A percentile compares a stretch with the other conserved stretches of the same genome.
phyloP scores from a whole-genome alignment of 1,140 invertebrate species.

The Heliconius hewitsoni region DNA sequence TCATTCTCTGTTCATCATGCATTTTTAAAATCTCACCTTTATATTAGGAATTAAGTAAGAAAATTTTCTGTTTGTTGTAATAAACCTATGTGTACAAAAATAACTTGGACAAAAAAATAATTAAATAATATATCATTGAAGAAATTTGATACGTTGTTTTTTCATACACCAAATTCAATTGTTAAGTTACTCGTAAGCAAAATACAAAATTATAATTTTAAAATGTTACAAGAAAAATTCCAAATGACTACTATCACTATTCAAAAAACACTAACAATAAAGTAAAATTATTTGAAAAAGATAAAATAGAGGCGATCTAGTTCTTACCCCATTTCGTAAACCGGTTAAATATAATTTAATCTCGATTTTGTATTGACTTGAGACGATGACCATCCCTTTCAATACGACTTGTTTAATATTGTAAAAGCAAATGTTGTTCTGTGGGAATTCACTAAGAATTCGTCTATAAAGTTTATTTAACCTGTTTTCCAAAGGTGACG shows the following conservation, averaged over 20 bases:
- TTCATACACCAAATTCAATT: too few relatives aligned
- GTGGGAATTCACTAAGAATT: constrained; percentile 50
- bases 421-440: constrained; percentile 35
- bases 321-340: constrained; percentile 34
- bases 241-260: neutral
- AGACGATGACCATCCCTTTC: constrained; percentile 26
- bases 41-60: too few relatives aligned
- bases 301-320: constrained; percentile 19
- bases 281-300: constrained; percentile 23
- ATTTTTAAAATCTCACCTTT: too few relatives aligned
- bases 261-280: neutral
- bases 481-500: constrained; percentile 44
- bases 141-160: too few relatives aligned
- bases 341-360: constrained; percentile 35
- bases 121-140: too few relatives aligned
- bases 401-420: constrained; percentile 51
- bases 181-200: too few relatives aligned
- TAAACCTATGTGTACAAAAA: too few relatives aligned
- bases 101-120: too few relatives aligned
- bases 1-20: too few relatives aligned
- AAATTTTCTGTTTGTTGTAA: too few relatives aligned
- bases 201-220: too few relatives aligned
- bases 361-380: constrained; percentile 34
- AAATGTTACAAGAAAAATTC: neutral
- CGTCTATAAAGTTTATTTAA: constrained; percentile 39